A percentile compares a stretch with the other conserved stretches of the same genome.
These are phyloP conservation scores for Sebastes hubbsi DNA, from an alignment of 2,797 vertebrate species.

Conservation along the genomic window DNA sequence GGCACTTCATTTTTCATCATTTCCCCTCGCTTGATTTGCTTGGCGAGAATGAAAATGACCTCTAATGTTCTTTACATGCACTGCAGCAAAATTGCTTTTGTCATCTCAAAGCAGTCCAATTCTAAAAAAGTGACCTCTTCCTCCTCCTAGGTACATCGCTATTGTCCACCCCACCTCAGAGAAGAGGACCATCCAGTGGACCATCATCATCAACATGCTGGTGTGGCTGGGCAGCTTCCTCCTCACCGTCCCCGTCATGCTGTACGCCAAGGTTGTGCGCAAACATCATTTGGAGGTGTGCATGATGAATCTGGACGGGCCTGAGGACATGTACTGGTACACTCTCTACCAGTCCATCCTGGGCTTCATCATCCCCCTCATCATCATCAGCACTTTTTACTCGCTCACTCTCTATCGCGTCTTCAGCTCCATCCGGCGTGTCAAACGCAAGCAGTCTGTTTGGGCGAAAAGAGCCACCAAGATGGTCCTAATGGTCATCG, in stretches of 20 bases:
- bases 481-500: conserved; percentile 86
- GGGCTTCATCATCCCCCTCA: conserved; percentile 85
- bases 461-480: conserved; percentile 86
- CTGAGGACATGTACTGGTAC: conserved; percentile 88
- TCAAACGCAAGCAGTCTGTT: conserved; percentile 83
- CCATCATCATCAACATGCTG: conserved; percentile 83
- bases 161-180: conserved; percentile 86
- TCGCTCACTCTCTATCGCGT: conserved; percentile 85
- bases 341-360: conserved; percentile 86
- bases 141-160: conserved; percentile 80
- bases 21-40: neutral
- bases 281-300: conserved; percentile 76
- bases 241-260: conserved; percentile 84
- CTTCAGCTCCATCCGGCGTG: conserved; percentile 84
- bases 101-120: neutral
- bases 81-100: neutral
- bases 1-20: conserved; percentile 8
- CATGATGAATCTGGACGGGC: conserved; percentile 83
- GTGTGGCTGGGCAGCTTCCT: conserved; percentile 87
- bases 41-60: conserved; percentile 6
- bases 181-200: conserved; percentile 84
- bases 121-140: conserved; percentile 3
- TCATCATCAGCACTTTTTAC: conserved; percentile 88
- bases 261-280: conserved; percentile 80
- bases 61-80: neutral